Base-by-base conservation (phyloP, 2,888 invertebrate species). In the Thereva nobilitata region DNA sequence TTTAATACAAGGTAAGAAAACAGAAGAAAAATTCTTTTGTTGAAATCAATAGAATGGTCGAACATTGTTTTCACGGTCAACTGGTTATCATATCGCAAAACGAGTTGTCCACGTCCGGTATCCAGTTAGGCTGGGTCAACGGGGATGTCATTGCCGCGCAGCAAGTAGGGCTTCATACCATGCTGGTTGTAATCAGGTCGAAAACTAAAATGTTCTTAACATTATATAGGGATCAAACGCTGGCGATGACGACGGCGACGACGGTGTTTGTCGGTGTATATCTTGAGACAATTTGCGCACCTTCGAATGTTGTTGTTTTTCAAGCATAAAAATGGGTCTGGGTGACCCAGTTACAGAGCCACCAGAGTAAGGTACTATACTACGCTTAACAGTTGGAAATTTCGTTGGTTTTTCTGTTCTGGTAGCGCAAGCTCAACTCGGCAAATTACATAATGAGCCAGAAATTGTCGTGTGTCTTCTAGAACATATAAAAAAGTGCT, bases 381-480 rank as follows among this genome's bases (percentile, higher is more conserved):
- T 34, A 37, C 61, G 50, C 61, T 40, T 53, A 61, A 61, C 61
- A 61, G 42, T 34, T 8, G 23, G 40, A 50, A 50, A 41, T 23
- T 7, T 49, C 50, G 23, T 7, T 8, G 23, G 34, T 50, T 34
- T 8, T 40, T 50, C 40, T 50, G 34, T 49, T 49, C 41, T 61
- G 61, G 12, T 50, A 59, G 47, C 59, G 38, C 38, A 49, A 47
- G 9, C 38, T 40, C 10, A 23, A 40, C 35, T 38, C 34, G 44
- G 10, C 37, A 61, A 61, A 61, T 61, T 61, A 61, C 61, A 61
- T 61, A 61, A 61, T 61, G 41, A 61, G 61, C 61, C 9, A 41
- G 50, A 23, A 61, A 50, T 61, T 61, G 61, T 61, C 61, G 61
- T 23, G 23, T 23, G 23, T 61, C 61, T 50, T 61, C 50, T 61